Percentiles rank a stretch among this genome's conserved stretches.
Conservation (phyloP, 2,888 invertebrate species). For the Caenorhabditis wallacei region DNA sequence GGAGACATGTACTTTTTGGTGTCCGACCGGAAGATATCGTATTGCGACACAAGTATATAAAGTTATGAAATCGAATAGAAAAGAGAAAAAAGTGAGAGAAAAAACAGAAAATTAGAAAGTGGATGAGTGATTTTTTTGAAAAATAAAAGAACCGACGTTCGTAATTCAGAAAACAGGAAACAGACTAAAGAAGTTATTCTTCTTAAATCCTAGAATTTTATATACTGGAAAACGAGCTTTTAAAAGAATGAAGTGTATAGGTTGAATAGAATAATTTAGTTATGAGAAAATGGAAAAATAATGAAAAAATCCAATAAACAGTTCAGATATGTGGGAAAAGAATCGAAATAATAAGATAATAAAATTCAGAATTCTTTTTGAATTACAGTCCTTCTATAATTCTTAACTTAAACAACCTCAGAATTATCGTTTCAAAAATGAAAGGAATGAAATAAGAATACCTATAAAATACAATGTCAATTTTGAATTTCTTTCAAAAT, state of each 20-base stretch:
- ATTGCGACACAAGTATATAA: slow-evolving; percentile 22
- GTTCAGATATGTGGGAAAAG: too few relatives aligned
- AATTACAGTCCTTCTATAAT: too few relatives aligned
- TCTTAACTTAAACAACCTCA: too few relatives aligned
- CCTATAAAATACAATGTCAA: too few relatives aligned
- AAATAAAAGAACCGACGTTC: slow-evolving; percentile 24
- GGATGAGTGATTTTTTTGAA: slow-evolving; percentile 47
- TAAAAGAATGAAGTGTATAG: slow-evolving; percentile 30
- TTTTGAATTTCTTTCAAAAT: too few relatives aligned
- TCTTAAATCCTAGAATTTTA: slow-evolving; percentile 29
- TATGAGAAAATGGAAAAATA: neutral
- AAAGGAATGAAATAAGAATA: too few relatives aligned
- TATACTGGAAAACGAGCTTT: slow-evolving; percentile 18
- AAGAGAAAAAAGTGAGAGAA: neutral
- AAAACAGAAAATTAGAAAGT: slow-evolving; percentile 34
- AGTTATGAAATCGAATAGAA: slow-evolving; percentile 37
- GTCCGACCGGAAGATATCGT: slow-evolving; percentile 35
- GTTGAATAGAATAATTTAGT: slow-evolving; percentile 3
- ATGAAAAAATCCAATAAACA: neutral
- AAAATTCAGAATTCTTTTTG: too few relatives aligned
- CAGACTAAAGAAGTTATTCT: slow-evolving; percentile 2
- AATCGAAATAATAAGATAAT: too few relatives aligned
- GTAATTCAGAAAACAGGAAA: slow-evolving; percentile 18
- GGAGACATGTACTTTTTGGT: slow-evolving; percentile 53
- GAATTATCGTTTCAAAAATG: too few relatives aligned